A percentile compares a stretch with the other conserved stretches of the same genome.
Evolutionary conservation across 2,797 vertebrate species (phyloP).

Genomic region (Setipinna tenuifilis): DNA sequence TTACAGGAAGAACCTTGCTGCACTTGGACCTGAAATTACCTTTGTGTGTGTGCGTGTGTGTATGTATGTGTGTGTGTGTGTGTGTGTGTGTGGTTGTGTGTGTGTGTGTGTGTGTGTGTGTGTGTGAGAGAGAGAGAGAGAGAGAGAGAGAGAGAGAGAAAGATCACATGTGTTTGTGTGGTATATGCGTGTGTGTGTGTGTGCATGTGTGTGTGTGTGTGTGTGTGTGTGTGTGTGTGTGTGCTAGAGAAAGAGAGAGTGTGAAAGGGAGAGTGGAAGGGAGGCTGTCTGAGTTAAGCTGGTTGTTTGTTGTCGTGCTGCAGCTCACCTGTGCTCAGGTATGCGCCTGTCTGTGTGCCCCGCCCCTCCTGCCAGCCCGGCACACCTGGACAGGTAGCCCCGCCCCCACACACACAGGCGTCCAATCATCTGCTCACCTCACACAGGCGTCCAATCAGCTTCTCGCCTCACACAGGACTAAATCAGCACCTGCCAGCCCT

Average conservation of each 20-base stretch:
- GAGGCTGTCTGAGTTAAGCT: background rate
- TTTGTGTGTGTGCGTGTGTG: background rate
- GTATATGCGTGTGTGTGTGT: no score
- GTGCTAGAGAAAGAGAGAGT: background rate
- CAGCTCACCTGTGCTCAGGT: conserved; percentile 11
- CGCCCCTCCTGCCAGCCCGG: background rate
- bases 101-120: background rate
- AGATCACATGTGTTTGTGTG: no score
- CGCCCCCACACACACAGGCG: background rate
- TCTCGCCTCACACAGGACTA: background rate
- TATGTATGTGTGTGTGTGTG: background rate
- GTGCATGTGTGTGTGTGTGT: no score
- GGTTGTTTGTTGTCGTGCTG: background rate
- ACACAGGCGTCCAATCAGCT: background rate
- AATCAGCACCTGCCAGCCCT: background rate
- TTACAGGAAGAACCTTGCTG: background rate
- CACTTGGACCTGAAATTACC: conserved; percentile 24
- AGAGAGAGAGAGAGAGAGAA: background rate
- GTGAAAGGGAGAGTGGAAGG: background rate
- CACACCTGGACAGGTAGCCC: conserved; percentile 6
- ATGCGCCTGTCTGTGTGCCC: background rate
- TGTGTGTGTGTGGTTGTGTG: background rate
- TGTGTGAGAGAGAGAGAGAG: background rate
- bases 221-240: no score
- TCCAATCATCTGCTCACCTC: background rate